These are phyloP conservation scores for Heliothis subflexa DNA, from an alignment of 1,140 invertebrate genomes.

Conservation along the genomic window DNA sequence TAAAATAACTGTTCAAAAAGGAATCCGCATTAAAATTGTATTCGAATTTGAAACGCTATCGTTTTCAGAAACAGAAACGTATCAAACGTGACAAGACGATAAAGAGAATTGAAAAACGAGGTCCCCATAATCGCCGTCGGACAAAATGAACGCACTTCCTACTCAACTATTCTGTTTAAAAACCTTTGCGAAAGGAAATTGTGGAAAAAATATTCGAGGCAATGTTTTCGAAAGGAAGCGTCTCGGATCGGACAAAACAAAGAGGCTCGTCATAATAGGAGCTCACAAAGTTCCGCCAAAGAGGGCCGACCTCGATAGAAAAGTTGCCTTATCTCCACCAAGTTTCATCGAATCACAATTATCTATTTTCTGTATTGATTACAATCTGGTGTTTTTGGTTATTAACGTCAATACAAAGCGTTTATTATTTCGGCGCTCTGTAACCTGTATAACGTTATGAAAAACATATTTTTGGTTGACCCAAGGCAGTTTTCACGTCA, in stretches of 20 bases:
- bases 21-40: conserved; percentile 14
- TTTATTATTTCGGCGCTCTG: neutral
- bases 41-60: neutral
- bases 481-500: conserved; percentile 42
- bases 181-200: conserved; percentile 45
- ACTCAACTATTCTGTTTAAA: conserved; percentile 47
- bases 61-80: neutral
- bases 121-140: neutral
- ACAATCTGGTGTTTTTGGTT: conserved; percentile 48
- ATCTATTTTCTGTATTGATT: conserved; percentile 65
- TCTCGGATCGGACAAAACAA: conserved; percentile 63
- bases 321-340: conserved; percentile 65
- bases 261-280: conserved; percentile 62
- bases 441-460: neutral
- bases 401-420: conserved; percentile 33
- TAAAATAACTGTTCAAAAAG: neutral
- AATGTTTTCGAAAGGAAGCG: conserved; percentile 65
- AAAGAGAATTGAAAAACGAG: conserved; percentile 15
- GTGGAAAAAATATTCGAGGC: conserved; percentile 65
- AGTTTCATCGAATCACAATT: conserved; percentile 66
- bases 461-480: conserved; percentile 44
- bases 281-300: conserved; percentile 61
- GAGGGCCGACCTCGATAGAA: conserved; percentile 54
- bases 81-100: too few relatives aligned
- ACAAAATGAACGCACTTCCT: conserved; percentile 51